phyloP scores from a whole-genome alignment of 1,140 invertebrate species.

The Fopius arisanus region DNA sequence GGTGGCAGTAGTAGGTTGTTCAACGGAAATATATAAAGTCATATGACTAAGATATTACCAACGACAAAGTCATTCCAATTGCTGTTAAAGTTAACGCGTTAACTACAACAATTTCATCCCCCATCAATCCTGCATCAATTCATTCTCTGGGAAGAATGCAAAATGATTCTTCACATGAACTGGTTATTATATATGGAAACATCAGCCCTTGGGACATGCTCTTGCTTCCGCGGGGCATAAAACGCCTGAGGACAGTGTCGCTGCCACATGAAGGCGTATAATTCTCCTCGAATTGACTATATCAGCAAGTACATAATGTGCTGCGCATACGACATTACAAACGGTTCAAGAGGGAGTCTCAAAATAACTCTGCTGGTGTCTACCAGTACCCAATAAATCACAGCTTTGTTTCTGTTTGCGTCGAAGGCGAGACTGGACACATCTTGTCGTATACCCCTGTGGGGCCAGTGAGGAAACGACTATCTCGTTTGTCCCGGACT shows the following conservation, averaged over 20 bases:
- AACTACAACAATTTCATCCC: no score
- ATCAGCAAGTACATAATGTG: neutral
- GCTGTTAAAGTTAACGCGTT: no score
- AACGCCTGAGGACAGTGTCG: neutral
- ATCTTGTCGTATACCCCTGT: conserved; percentile 17
- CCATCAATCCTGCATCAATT: no score
- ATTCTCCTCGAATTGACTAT: neutral
- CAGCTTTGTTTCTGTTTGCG: conserved; percentile 35
- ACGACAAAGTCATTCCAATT: no score
- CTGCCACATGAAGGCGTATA: neutral
- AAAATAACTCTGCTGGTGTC: neutral
- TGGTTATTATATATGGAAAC: no score
- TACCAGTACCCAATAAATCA: conserved; percentile 29
- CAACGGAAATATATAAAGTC: no score
- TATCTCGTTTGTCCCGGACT: conserved; percentile 26
- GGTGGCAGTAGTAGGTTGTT: no score
- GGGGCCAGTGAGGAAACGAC: conserved; percentile 15
- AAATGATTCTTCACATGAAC: no score
- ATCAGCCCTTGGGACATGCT: no score
- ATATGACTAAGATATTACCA: no score
- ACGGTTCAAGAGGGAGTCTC: neutral
- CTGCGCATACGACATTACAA: neutral
- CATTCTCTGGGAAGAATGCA: no score
- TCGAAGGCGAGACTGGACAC: conserved; percentile 24
- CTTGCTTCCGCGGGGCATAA: neutral